A percentile compares a stretch with the other conserved stretches of the same genome.
These are phyloP conservation scores for Pyrrhia umbra DNA, from an alignment of 2,888 invertebrate species.

Conservation along the genomic window DNA sequence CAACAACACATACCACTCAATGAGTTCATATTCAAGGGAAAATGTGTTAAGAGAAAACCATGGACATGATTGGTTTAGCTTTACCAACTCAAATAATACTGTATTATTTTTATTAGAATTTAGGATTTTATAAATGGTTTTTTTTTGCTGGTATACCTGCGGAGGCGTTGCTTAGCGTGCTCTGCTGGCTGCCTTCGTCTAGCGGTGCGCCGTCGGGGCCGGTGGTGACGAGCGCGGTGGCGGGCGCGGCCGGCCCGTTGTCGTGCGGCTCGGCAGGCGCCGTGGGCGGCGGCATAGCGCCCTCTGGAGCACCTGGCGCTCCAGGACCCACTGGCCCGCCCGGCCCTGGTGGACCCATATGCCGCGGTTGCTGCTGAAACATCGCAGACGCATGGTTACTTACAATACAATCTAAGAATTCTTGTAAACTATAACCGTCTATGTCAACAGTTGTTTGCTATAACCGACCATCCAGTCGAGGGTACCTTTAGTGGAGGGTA, in stretches of 20 bases:
- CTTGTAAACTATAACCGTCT: not conserved
- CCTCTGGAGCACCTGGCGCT: conserved; percentile 79
- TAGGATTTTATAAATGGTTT: no score
- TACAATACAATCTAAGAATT: not conserved
- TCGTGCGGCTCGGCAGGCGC: conserved; percentile 91
- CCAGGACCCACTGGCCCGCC: conserved; percentile 79
- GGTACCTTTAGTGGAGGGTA: conserved; percentile 84
- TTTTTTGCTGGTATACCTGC: conserved; percentile 91
- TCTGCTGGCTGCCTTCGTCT: conserved; percentile 98
- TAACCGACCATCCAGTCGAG: conserved; percentile 1
- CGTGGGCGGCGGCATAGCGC: conserved; percentile 91
- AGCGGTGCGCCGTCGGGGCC: conserved; percentile 97
- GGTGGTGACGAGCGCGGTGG: conserved; percentile 96
- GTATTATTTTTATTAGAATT: no score
- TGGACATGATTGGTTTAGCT: not conserved
- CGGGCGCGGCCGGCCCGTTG: conserved; percentile 92
- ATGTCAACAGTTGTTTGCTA: conserved; percentile 2
- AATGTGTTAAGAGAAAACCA: not conserved
- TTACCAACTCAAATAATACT: no score
- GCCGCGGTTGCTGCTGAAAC: conserved; percentile 88
- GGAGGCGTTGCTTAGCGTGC: conserved; percentile 97
- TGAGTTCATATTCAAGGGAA: conserved; percentile 11
- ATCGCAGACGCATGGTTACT: conserved; percentile 49
- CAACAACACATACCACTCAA: conserved; percentile 23
- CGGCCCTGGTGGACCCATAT: conserved; percentile 88